Evolutionary conservation across 2,113 vertebrate genomes (phyloP), one percentile per base, ranked within the genome.

Genomic region (Strix uralensis): DNA sequence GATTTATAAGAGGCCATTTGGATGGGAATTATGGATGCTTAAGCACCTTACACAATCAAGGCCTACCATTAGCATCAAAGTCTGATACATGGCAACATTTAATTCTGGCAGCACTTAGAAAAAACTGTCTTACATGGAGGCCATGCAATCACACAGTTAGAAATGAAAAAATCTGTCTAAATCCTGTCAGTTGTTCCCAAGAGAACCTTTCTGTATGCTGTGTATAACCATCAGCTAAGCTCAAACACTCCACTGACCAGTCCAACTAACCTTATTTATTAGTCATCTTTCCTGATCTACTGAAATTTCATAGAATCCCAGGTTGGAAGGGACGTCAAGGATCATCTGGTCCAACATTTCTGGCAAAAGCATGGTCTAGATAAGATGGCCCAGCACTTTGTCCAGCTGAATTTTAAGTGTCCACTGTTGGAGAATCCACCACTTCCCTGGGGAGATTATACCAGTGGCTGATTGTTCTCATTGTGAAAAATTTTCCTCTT

Each of bases 1-100:
- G 65, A 95, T 96, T 94, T 90, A 57, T 87, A 67, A 78, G 82
- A 94, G 86, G 42, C 62, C 36, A 66, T 91, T 92, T 82, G 79
- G 58, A 46, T 83, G 42, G 61, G 51, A 91, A 91, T 92, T 89
- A 78, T 55, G 81, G 62, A 72, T 94, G 83, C 70, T 91, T 21
- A 70, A 79, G 81, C 58, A 63, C 25, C 52, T 94, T 83, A 49
- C 69, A 70, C 2, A 8, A 69, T 66, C 82, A 86, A 97, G 93
- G 88, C 52, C 81, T 78, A 54, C 69, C 9, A 30, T 88, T 79
- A 93, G 40, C 63, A 93, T 58, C 74, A 20, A 69, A 77, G 54
- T 77, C 86, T 89, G 79, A 90, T 74, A 92, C n/a, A 80, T 80
- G 46, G 73, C 83, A 87, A 52, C 62, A 82, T 91, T 82, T 73